Percentiles rank a stretch among this genome's conserved stretches.
These are phyloP conservation scores for Graphium colonna DNA, from an alignment of 2,888 invertebrate genomes.

Conservation along the genomic window DNA sequence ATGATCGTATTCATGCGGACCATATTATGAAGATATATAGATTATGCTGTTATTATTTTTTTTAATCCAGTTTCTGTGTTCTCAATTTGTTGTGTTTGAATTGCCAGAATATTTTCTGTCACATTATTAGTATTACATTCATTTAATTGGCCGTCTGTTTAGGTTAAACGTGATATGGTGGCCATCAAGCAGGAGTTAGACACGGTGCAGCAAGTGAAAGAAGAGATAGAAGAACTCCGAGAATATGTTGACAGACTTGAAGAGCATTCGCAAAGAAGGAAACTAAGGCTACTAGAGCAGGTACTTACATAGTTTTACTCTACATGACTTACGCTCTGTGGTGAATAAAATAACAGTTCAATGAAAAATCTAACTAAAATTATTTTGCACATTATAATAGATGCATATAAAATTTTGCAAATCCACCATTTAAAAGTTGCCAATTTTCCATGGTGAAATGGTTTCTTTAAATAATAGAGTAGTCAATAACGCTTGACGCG, in stretches of 20 bases:
- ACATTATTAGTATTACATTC: no score
- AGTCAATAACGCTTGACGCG: background rate
- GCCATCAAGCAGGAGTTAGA: slow-evolving; percentile 96
- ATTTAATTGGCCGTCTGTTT: no score
- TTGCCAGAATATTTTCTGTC: slow-evolving; percentile 6
- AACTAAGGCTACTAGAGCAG: slow-evolving; percentile 95
- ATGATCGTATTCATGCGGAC: no score
- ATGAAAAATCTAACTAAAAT: background rate
- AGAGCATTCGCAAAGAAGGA: slow-evolving; percentile 94
- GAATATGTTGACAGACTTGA: slow-evolving; percentile 95
- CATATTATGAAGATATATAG: no score
- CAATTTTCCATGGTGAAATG: no score
- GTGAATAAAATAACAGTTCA: background rate
- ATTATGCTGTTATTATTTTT: no score
- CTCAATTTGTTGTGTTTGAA: no score
- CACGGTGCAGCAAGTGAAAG: slow-evolving; percentile 96
- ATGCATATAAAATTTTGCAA: background rate
- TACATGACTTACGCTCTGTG: no score
- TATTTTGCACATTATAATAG: background rate
- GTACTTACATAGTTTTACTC: no score
- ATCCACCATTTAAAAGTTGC: no score
- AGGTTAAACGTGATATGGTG: slow-evolving; percentile 96
- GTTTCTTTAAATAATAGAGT: no score
- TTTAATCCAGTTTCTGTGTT: no score
- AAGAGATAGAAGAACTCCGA: slow-evolving; percentile 94